Percentiles rank a stretch among this genome's conserved stretches.
These are phyloP conservation scores for Caiman crocodilus DNA, from an alignment of 2,797 vertebrate genomes.

Conservation along the genomic window DNA sequence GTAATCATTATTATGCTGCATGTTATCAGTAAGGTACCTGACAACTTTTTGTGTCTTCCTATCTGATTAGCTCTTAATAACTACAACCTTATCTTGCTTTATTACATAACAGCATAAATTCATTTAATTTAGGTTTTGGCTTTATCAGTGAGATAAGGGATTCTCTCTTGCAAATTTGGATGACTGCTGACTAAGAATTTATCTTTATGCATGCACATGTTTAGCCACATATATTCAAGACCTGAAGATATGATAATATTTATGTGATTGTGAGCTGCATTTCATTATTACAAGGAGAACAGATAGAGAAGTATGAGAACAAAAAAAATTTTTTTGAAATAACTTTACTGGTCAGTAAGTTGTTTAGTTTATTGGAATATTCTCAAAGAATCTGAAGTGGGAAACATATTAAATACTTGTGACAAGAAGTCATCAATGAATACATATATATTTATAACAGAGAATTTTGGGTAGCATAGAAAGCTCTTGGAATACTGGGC, in stretches of 20 bases:
- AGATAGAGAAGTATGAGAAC: background rate
- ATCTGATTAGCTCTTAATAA: background rate
- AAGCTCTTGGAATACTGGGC: background rate
- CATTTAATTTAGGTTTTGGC: background rate
- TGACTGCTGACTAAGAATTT: background rate
- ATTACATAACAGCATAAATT: background rate
- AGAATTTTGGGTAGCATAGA: background rate
- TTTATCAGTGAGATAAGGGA: background rate
- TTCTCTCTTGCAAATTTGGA: background rate
- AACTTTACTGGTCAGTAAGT: background rate
- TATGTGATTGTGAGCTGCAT: background rate
- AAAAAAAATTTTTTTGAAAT: conserved; percentile 20
- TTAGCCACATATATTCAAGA: background rate
- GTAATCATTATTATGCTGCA: background rate
- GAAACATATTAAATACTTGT: background rate
- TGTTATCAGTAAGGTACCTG: background rate
- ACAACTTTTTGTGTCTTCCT: background rate
- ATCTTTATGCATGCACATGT: background rate
- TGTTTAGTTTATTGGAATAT: background rate
- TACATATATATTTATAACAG: background rate
- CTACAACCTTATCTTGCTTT: background rate
- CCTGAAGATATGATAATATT: background rate
- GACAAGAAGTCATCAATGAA: background rate
- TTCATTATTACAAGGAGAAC: background rate
- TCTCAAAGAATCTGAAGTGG: background rate